A percentile compares a stretch with the other conserved stretches of the same genome.
Evolutionary conservation across 2,113 vertebrate genomes (phyloP).

Genomic region (Cebidichthys violaceus): DNA sequence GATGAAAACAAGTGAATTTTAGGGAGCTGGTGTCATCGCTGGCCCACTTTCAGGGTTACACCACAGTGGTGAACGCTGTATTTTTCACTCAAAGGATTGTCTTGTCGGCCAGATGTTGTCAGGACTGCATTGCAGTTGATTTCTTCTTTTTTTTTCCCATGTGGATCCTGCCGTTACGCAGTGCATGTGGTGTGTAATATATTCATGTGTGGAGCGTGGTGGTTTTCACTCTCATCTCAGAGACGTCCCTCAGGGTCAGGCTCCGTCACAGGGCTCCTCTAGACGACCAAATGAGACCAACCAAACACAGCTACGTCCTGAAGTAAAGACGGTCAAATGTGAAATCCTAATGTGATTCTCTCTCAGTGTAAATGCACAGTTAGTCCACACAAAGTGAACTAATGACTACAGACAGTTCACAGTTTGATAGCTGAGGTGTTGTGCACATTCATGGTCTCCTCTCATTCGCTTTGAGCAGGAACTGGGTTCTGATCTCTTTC

Average conservation of each 20-base stretch:
- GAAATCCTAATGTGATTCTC: no score
- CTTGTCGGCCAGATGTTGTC: conserved; percentile 52
- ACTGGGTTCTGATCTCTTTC: no score
- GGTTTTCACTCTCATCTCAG: conserved; percentile 50
- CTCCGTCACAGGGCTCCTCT: conserved; percentile 34
- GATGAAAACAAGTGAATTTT: conserved; percentile 49
- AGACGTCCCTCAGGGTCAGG: conserved; percentile 50
- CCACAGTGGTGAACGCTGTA: not conserved
- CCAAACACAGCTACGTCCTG: not conserved
- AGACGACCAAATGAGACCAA: conserved; percentile 29
- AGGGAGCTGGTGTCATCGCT: conserved; percentile 18
- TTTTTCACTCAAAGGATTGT: conserved; percentile 28
- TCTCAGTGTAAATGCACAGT: not conserved
- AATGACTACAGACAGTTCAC: no score
- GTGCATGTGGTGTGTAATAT: conserved; percentile 62
- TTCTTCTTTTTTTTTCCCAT: not conserved
- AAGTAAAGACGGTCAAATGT: not conserved
- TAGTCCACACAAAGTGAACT: no score
- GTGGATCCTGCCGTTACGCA: conserved; percentile 30
- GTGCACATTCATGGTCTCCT: no score
- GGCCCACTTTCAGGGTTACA: conserved; percentile 35
- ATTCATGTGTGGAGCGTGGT: conserved; percentile 57
- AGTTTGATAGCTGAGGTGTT: no score
- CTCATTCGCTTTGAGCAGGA: no score
- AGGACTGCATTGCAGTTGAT: conserved; percentile 51